Conservation (phyloP, 1,140 invertebrate species). For the Drosophila bifasciata region DNA sequence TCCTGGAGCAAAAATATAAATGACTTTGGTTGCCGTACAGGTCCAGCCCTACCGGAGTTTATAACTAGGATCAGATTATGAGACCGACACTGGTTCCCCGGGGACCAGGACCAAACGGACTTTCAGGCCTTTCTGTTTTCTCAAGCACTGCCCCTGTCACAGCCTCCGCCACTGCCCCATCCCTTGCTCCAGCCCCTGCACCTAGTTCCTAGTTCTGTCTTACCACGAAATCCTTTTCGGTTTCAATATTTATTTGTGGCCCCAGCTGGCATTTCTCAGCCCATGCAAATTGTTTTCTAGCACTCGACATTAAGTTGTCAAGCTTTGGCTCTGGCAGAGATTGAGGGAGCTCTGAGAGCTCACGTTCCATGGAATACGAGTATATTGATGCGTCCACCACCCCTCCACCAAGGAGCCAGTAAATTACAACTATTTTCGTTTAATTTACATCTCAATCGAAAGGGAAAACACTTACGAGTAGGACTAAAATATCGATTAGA, state of each 20-base stretch:
- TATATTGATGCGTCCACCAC: slow-evolving; percentile 52
- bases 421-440: slow-evolving; percentile 16
- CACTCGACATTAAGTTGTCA: slow-evolving; percentile 66
- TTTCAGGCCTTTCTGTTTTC: too few relatives aligned
- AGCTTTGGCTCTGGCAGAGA: slow-evolving; percentile 27
- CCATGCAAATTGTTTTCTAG: slow-evolving; percentile 70
- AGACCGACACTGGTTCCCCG: slow-evolving; percentile 14
- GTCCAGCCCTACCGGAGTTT: slow-evolving; percentile 32
- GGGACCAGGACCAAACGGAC: background rate
- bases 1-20: slow-evolving; percentile 58
- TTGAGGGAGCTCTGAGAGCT: slow-evolving; percentile 25
- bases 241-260: slow-evolving; percentile 72
- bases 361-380: slow-evolving; percentile 31
- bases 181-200: too few relatives aligned
- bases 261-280: slow-evolving; percentile 61
- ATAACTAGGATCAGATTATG: slow-evolving; percentile 60
- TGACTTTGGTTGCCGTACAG: slow-evolving; percentile 62
- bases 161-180: background rate
- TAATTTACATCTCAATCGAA: slow-evolving; percentile 13
- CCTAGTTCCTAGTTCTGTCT: background rate
- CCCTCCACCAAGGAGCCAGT: background rate
- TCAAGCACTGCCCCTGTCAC: background rate
- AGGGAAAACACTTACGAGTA: too few relatives aligned
- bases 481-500: too few relatives aligned
- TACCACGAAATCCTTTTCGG: slow-evolving; percentile 64